Evolutionary conservation across 2,113 vertebrate species (phyloP).

Genomic region (Hippocampus zosterae): DNA sequence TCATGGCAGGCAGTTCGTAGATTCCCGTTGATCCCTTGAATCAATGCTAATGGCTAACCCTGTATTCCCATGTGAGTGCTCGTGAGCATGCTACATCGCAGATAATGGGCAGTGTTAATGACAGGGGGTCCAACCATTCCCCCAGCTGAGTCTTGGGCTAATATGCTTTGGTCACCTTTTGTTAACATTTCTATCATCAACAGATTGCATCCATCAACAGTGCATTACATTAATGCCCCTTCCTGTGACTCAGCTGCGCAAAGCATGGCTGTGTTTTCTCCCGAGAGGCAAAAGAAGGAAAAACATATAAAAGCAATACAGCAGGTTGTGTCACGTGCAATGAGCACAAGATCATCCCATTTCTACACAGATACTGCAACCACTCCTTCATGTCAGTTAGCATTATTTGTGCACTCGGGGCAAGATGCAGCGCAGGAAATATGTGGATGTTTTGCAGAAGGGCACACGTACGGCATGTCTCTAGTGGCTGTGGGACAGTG

Average conservation of each 20-base stretch:
- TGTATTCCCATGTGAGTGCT: slow-evolving; percentile 62
- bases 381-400: slow-evolving; percentile 64
- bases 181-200: slow-evolving; percentile 80
- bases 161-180: slow-evolving; percentile 78
- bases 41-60: slow-evolving; percentile 74
- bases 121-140: slow-evolving; percentile 64
- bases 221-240: slow-evolving; percentile 75
- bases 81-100: slow-evolving; percentile 49
- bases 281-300: slow-evolving; percentile 24
- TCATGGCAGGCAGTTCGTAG: slow-evolving; percentile 54
- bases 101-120: slow-evolving; percentile 70
- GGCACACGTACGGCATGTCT: slow-evolving; percentile 55
- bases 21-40: slow-evolving; percentile 70
- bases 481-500: slow-evolving; percentile 65
- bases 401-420: slow-evolving; percentile 68
- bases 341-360: slow-evolving; percentile 35
- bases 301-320: slow-evolving; percentile 51
- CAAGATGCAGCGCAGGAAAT: slow-evolving; percentile 64
- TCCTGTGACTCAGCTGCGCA: slow-evolving; percentile 59
- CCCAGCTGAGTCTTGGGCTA: slow-evolving; percentile 67
- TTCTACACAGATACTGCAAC: slow-evolving; percentile 44
- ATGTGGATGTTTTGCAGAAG: slow-evolving; percentile 56
- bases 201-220: slow-evolving; percentile 74
- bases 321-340: slow-evolving; percentile 27
- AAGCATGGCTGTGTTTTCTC: slow-evolving; percentile 43